These are phyloP conservation scores for Anagrus nilaparvatae DNA, from an alignment of 1,140 invertebrate genomes.

Conservation along the genomic window DNA sequence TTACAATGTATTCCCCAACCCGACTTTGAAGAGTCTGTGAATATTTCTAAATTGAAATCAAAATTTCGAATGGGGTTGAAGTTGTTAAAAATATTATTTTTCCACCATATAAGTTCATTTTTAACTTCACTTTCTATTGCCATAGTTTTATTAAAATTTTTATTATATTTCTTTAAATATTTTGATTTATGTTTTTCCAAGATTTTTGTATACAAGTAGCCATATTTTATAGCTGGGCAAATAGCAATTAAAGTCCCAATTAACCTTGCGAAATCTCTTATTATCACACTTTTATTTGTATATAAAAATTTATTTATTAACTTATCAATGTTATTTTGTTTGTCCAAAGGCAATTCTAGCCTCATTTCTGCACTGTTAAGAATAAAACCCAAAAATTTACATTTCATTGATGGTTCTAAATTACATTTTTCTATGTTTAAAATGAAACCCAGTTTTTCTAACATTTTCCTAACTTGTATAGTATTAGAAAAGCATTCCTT, in stretches of 20 bases:
- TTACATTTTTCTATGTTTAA: conserved; percentile 18
- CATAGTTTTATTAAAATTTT: not conserved
- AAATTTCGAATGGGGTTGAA: conserved; percentile 8
- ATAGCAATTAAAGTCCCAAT: conserved; percentile 3
- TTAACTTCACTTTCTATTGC: not conserved
- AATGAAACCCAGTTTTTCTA: conserved; percentile 21
- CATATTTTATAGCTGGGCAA: conserved; percentile 6
- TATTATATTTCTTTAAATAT: conserved; percentile 1
- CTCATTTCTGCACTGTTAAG: conserved; percentile 16
- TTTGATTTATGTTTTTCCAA: conserved; percentile 3
- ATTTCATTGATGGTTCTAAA: conserved; percentile 5
- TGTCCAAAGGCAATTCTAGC: too few relatives aligned
- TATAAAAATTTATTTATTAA: too few relatives aligned
- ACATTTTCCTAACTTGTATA: conserved; percentile 1
- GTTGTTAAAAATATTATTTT: not conserved
- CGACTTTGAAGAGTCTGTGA: conserved; percentile 8
- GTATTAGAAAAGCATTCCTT: conserved; percentile 11
- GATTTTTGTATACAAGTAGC: conserved; percentile 4
- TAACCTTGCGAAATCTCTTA: conserved; percentile 1
- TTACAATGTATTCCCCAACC: not conserved
- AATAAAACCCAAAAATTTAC: conserved; percentile 21
- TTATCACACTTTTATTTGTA: too few relatives aligned
- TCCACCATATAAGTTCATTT: conserved; percentile 5
- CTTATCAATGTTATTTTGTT: too few relatives aligned
- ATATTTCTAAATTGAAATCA: conserved; percentile 4